phyloP scores from a whole-genome alignment of 2,113 vertebrate species.

The Equus quagga region DNA sequence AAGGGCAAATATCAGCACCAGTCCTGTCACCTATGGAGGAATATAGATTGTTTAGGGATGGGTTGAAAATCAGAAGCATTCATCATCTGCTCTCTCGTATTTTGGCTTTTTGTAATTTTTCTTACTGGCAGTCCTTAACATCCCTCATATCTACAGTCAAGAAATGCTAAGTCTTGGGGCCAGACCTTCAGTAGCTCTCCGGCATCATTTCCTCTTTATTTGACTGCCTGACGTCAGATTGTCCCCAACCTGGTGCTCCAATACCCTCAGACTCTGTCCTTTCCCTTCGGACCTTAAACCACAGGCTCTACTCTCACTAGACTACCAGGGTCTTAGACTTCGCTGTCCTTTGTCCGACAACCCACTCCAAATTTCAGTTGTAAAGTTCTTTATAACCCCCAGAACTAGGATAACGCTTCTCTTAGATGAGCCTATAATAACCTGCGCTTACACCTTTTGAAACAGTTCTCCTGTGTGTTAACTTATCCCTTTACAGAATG shows the following conservation, averaged over 20 bases:
- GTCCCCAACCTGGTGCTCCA: neutral
- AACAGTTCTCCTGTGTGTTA: neutral
- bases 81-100: neutral
- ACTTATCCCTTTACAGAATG: neutral
- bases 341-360: neutral
- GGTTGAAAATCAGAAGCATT: neutral
- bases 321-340: neutral
- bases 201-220: neutral
- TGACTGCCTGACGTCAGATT: neutral
- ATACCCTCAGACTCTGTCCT: neutral
- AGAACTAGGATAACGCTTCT: neutral
- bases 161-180: neutral
- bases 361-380: neutral
- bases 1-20: neutral
- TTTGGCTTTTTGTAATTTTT: neutral
- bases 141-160: neutral
- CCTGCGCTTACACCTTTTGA: neutral
- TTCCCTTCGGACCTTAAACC: neutral
- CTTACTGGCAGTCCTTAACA: neutral
- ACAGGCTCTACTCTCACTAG: neutral
- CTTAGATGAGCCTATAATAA: neutral
- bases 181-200: neutral
- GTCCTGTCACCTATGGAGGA: neutral
- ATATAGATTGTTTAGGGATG: neutral
- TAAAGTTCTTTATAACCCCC: neutral